Base-by-base conservation (phyloP, 2,113 vertebrate species). In the Platichthys flesus region DNA sequence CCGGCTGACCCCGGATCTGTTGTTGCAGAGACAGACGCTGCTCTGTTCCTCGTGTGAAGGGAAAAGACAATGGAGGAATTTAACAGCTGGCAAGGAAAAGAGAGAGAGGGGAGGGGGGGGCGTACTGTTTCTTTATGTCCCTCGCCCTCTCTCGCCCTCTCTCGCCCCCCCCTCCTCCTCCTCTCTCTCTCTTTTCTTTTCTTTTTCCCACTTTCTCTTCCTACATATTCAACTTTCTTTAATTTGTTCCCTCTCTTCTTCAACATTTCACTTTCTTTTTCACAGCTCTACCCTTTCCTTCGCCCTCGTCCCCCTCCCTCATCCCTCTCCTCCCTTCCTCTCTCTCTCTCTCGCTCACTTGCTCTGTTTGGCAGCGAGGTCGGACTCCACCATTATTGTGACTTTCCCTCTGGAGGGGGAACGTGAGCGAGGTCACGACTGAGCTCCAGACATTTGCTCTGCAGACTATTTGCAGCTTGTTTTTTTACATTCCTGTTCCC, bases 11-110 rank as follows among this genome's bases (percentile, higher is more conserved):
- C 40, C 40, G 0, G 40, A 12, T 13, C 40, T 42, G 40, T 12
- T 42, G 37, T 40, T 40, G 9, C 37, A 40, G 37, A 31, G 40
- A 42, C 40, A 42, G 40, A 42, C 40, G 40, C 40, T 42, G 40
- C 40, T 42, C 40, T 42, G 40, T 42, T 42, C 40, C 40, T 13
- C 9, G 10, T 3, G 40, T 12, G 61, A 51, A 66, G 13, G 63
- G 67, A 72, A 67, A 77, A 71, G 62, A 83, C 87, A 90, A 89
- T 83, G 83, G 69, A 79, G 83, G 84, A 86, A 87, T 87, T 85
- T 75, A 90, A 88, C 90, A 91, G 88, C 86, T 91, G 88, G 81
- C 73, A 65, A 26, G 57, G 67, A 67, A 58, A 23, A 49, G 61
- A 55, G 67, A 70, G 70, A 65, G 72, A 67, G 69, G 59, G 21